These are phyloP conservation scores for Lamproptera curius DNA, from an alignment of 2,888 invertebrate genomes.

Conservation along the genomic window DNA sequence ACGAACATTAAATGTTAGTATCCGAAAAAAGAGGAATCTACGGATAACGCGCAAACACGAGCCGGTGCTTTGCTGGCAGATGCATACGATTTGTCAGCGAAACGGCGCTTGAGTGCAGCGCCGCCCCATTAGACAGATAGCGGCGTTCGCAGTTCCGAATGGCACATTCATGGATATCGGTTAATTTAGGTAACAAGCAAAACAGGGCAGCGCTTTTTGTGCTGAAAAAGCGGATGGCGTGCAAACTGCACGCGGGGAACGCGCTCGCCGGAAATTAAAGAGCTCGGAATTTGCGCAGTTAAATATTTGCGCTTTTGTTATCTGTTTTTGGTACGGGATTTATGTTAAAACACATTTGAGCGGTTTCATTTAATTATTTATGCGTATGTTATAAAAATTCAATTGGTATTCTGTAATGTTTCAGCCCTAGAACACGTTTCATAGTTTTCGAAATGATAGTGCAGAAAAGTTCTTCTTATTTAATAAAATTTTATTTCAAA, in stretches of 20 bases:
- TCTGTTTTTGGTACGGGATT: too few species aligned
- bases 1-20: neutral
- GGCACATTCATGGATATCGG: slow-evolving; percentile 10
- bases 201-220: slow-evolving; percentile 16
- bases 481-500: too few species aligned
- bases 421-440: too few species aligned
- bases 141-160: slow-evolving; percentile 18
- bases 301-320: neutral
- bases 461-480: too few species aligned
- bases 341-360: too few species aligned
- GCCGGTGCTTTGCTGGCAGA: slow-evolving; percentile 4
- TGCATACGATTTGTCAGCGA: slow-evolving; percentile 11
- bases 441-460: too few species aligned
- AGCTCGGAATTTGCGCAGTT: neutral
- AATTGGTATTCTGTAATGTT: too few species aligned
- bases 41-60: neutral
- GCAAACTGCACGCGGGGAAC: neutral
- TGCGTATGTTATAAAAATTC: too few species aligned
- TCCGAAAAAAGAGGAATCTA: neutral
- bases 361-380: too few species aligned
- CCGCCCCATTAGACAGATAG: slow-evolving; percentile 16
- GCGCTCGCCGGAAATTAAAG: neutral
- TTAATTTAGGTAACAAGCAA: slow-evolving; percentile 18
- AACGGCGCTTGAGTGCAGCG: slow-evolving; percentile 4
- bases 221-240: slow-evolving; percentile 10